Evolutionary conservation across 2,888 invertebrate genomes (phyloP), one percentile per base, ranked within the genome.

Genomic region (Leucozona laternaria): DNA sequence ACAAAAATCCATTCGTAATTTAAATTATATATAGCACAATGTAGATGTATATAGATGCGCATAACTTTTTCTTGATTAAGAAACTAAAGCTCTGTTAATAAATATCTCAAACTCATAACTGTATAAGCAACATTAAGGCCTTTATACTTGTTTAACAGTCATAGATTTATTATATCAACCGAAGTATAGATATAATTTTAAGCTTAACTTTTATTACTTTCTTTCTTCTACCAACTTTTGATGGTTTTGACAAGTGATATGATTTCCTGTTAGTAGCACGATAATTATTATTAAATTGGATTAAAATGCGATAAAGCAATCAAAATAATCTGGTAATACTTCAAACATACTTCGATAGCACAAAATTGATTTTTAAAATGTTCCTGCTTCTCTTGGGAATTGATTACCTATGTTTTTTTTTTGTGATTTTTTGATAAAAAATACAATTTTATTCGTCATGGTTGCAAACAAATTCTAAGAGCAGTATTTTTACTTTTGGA

Each of bases 191-290:
- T 22, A 5, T 11, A 11, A 3, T 15, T 22, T 22, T 22, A 2
- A 13, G 5, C 50, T 22, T 0, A 22, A 50, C 5, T 0, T 4
- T 13, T 22, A 22, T 15, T 13, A 53, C 8, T 1, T 31, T 7
- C 25, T 25, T 31, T 31, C 10, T 4, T 25, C 0, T 25, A 0
- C n/a, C 31, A n/a, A 17, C 8, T 34, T 58, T 58, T 37, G 58
- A 58, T 7, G 37, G 20, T 8, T 60, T 60, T 60, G 40, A 45
- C 31, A 58, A 28, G 11, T 40, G 48, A 66, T 55, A 62, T 53
- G 17, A 55, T 53, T 80, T 80, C 60, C 75, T 75, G 66, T 80
- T 75, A n/a, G 79, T 68, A 80, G 79, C 68, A 60, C 45, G 48
- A 43, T 43, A 75, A 53, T 53, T 15, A n/a, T 25, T 40, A 60